Percentiles rank a stretch among this genome's conserved stretches.
Evolutionary conservation across 2,888 invertebrate species (phyloP).

Genomic region (Polyommatus icarus): DNA sequence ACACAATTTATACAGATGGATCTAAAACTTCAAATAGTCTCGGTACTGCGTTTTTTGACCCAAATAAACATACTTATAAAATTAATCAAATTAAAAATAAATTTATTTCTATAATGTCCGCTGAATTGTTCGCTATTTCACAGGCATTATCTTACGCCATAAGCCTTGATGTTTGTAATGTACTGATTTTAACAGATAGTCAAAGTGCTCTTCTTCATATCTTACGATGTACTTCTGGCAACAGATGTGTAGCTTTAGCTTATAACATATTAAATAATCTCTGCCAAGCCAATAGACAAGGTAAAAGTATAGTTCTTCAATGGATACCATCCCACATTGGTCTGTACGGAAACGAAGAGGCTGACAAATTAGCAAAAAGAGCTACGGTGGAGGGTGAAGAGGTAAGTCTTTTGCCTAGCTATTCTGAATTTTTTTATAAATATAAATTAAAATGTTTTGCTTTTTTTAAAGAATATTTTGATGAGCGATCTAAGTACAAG

Average conservation of each 20-base stretch:
- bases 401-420: too few relatives aligned
- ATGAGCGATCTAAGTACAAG: too few relatives aligned
- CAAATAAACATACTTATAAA: not conserved
- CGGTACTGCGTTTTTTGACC: not conserved
- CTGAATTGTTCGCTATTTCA: constrained; percentile 1
- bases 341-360: too few relatives aligned
- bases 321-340: too few relatives aligned
- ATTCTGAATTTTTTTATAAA: too few relatives aligned
- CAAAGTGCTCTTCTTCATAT: not conserved
- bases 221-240: not conserved
- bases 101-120: not conserved
- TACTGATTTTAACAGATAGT: not conserved
- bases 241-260: not conserved
- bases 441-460: too few relatives aligned
- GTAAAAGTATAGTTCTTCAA: too few relatives aligned
- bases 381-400: too few relatives aligned
- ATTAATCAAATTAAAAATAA: not conserved
- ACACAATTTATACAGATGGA: not conserved
- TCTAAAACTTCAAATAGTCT: not conserved
- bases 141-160: not conserved
- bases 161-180: not conserved
- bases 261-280: not conserved
- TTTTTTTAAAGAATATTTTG: too few relatives aligned
- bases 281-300: too few relatives aligned
- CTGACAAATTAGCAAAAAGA: too few relatives aligned